Conservation (phyloP, 2,113 vertebrate species). For the Eptesicus fuscus region DNA sequence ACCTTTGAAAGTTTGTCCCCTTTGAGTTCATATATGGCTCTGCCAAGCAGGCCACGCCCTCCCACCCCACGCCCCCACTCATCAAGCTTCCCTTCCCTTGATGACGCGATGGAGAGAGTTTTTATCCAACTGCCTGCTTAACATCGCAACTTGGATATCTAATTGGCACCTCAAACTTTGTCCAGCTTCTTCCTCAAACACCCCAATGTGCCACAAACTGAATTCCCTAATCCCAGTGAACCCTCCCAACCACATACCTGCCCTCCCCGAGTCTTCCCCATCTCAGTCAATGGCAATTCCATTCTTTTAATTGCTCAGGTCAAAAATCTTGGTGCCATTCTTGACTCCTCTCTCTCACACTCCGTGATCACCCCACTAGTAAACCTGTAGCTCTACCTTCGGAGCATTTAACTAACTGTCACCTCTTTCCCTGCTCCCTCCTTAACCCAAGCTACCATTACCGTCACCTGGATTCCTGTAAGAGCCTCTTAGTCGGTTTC, state of each 20-base stretch:
- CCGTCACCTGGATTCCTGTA: not conserved
- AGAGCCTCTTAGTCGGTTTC: not conserved
- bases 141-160: not conserved
- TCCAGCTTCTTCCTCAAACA: not conserved
- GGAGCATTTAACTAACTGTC: not conserved
- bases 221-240: not conserved
- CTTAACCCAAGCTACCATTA: not conserved
- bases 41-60: not conserved
- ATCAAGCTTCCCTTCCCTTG: not conserved
- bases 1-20: not conserved
- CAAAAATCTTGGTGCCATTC: not conserved
- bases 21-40: not conserved
- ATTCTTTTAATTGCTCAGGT: not conserved
- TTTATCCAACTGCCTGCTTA: not conserved
- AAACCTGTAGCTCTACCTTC: not conserved
- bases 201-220: not conserved
- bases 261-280: not conserved
- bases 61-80: not conserved
- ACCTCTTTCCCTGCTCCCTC: not conserved
- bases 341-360: not conserved
- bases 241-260: not conserved
- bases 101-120: not conserved
- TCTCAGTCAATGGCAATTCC: not conserved
- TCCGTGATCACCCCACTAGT: not conserved
- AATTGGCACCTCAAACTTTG: not conserved